These are phyloP conservation scores for Dicrostonyx torquatus DNA, from an alignment of 2,797 vertebrate genomes.

Conservation along the genomic window DNA sequence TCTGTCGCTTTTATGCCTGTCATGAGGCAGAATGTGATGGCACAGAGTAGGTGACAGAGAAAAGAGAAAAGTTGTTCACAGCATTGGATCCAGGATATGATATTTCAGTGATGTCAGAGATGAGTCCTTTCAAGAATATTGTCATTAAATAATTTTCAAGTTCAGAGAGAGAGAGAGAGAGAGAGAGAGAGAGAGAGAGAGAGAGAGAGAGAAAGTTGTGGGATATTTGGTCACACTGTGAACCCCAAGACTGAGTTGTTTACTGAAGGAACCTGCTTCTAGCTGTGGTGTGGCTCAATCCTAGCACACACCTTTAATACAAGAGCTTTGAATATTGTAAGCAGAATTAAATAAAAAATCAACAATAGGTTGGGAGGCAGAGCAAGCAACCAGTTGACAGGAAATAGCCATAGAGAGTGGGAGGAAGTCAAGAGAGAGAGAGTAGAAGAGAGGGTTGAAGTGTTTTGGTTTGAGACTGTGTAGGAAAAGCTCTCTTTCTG, in stretches of 20 bases:
- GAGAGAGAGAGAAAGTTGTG: not conserved
- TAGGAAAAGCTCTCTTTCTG: not conserved
- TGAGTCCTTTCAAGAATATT: not conserved
- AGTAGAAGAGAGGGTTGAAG: not conserved
- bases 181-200: not conserved
- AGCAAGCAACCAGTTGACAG: not conserved
- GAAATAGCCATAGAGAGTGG: not conserved
- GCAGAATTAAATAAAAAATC: not conserved
- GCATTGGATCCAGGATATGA: not conserved
- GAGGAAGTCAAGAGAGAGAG: not conserved
- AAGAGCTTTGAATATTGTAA: not conserved
- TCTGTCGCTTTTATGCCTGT: not conserved
- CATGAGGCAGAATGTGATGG: not conserved
- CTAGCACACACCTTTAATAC: not conserved
- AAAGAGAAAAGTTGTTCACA: not conserved
- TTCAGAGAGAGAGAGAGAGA: not conserved
- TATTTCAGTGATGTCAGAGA: not conserved
- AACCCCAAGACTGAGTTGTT: not conserved
- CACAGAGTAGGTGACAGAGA: not conserved
- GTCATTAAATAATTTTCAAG: not conserved
- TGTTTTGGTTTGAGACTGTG: not conserved
- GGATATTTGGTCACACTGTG: not conserved
- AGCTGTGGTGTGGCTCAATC: not conserved
- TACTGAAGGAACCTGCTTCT: not conserved
- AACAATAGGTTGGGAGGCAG: not conserved